A percentile compares a stretch with the other conserved stretches of the same genome.
phyloP scores from a whole-genome alignment of 2,113 vertebrate genomes.

The Gambusia affinis region DNA sequence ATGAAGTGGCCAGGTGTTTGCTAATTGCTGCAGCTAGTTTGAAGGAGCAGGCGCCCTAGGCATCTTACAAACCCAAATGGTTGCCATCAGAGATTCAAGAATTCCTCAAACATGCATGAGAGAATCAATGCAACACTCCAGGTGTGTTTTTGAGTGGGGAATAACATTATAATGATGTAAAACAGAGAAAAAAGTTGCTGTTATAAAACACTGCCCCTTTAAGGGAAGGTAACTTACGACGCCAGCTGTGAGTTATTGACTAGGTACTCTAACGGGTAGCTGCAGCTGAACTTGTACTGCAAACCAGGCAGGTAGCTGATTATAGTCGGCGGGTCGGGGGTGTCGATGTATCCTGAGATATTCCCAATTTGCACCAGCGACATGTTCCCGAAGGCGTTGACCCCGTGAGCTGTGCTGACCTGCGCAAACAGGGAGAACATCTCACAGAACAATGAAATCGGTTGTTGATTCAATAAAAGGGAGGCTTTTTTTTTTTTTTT shows the following conservation, averaged over 20 bases:
- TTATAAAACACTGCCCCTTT: too few relatives aligned
- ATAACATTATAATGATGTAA: too few relatives aligned
- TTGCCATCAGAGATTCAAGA: too few relatives aligned
- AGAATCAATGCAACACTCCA: too few relatives aligned
- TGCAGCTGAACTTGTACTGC: constrained; percentile 98
- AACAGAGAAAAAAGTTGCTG: too few relatives aligned
- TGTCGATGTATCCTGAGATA: constrained; percentile 95
- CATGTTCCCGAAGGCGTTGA: constrained; percentile 89
- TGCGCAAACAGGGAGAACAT: constrained; percentile 61
- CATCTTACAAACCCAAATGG: too few relatives aligned
- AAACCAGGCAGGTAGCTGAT: constrained; percentile 97
- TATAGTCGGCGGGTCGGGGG: constrained; percentile 92
- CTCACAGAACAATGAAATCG: constrained; percentile 20
- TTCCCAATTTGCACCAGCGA: constrained; percentile 95
- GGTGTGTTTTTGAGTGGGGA: too few relatives aligned
- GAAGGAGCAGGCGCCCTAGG: too few relatives aligned
- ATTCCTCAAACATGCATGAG: too few relatives aligned
- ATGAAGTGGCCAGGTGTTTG: too few relatives aligned
- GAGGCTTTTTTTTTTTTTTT: neutral
- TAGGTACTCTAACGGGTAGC: constrained; percentile 95
- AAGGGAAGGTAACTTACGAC: constrained; percentile 85
- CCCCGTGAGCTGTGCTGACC: constrained; percentile 89
- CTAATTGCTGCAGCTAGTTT: too few relatives aligned
- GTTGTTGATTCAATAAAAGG: constrained; percentile 18
- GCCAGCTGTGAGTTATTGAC: constrained; percentile 97